Conservation (phyloP, 2,797 vertebrate species). For the Gastrophryne carolinensis region DNA sequence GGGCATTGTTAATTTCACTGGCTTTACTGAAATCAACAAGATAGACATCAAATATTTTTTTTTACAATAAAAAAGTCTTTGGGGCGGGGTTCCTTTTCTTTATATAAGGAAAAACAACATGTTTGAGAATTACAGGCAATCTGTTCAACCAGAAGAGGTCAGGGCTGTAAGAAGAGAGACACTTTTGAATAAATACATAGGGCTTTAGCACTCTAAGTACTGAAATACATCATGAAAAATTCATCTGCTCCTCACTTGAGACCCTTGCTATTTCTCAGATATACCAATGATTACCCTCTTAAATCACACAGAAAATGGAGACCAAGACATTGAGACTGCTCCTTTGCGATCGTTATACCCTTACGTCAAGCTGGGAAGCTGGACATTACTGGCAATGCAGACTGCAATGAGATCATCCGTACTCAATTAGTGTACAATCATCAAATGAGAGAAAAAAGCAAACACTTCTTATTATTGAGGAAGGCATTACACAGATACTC, state of each 20-base stretch:
- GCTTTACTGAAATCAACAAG: no score
- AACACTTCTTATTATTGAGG: slow-evolving; percentile 28
- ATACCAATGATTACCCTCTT: slow-evolving; percentile 42
- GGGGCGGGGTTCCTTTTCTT: no score
- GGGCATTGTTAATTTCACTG: no score
- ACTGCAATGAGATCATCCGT: slow-evolving; percentile 67
- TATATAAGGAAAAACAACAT: neutral
- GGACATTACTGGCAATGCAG: slow-evolving; percentile 63
- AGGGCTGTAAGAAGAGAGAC: slow-evolving; percentile 14
- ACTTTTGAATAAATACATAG: slow-evolving; percentile 36
- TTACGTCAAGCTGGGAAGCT: slow-evolving; percentile 63
- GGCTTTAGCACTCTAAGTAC: slow-evolving; percentile 25
- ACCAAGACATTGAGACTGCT: slow-evolving; percentile 61
- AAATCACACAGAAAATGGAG: slow-evolving; percentile 55
- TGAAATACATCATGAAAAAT: slow-evolving; percentile 46
- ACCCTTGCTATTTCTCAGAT: slow-evolving; percentile 40
- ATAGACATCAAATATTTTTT: no score
- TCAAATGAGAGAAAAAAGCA: slow-evolving; percentile 29
- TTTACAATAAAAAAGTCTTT: no score
- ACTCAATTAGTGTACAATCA: slow-evolving; percentile 55
- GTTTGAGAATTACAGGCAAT: slow-evolving; percentile 1
- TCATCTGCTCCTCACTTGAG: slow-evolving; percentile 44
- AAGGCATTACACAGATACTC: slow-evolving; percentile 33
- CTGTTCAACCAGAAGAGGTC: neutral
- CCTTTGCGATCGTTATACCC: slow-evolving; percentile 58